Base-by-base conservation (phyloP, 2,797 vertebrate genomes). In the Odontamblyopus rebecca region DNA sequence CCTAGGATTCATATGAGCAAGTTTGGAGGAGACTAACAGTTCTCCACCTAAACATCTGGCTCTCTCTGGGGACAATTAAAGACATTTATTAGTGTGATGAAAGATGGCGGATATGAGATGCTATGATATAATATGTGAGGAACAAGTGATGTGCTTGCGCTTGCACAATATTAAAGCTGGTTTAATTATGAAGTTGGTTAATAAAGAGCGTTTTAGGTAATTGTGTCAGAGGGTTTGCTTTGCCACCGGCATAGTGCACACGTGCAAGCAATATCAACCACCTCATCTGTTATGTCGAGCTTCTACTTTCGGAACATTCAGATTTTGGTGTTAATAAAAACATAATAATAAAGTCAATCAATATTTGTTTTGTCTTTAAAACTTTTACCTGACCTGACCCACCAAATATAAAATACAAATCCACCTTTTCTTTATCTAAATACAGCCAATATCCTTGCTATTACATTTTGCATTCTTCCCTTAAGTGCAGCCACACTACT, bases 171-270 rank as follows among this genome's bases (percentile, higher is more conserved):
- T 5, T 54, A 70, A 60, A 62, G 23, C 44, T n/a, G 48, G 26
- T 26, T 83, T 67, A 73, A 83, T 75, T 74, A 75, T n/a, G 27
- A 54, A 68, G 59, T 83, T 82, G 69, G 85, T 79, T 74, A 80
- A 84, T 80, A 75, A 82, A 85, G 69, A 15, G n/a, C 68, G 54
- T 87, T 85, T 68, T 74, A 77, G 79, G 82, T 81, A 83, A 86
- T 83, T 68, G 69, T 80, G 75, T 81, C 81, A 77, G 61, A 48
- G 73, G 80, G 69, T 80, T 75, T 63, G 35, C 16, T 53, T 81
- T 80, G 82, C 86, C 85, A 80, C 74, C 83, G 79, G 87, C 81
- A 59, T 77, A 67, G 69, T 79, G 64, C 78, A 88, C 83, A 68
- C 73, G 63, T 78, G 75, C 80, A 66, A 75, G 69, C 51, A 81